Evolutionary conservation across 1,140 invertebrate species (phyloP), one percentile per base, ranked within the genome.

Genomic region (Hycleus cichorii): DNA sequence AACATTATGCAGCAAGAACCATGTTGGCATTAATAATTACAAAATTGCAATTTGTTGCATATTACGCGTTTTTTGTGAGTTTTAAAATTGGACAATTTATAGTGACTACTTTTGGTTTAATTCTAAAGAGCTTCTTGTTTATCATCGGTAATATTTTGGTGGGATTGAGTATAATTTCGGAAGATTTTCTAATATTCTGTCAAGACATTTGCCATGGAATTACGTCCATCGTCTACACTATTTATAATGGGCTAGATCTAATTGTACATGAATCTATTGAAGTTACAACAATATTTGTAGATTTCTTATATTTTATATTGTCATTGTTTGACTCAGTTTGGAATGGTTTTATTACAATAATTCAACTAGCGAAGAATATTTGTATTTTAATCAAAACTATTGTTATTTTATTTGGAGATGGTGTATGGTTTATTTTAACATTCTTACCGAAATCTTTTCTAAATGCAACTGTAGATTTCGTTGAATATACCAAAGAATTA

Each of bases 341-440:
- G 2, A 38, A 48, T 38, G 49, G 12, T 42, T 25, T 62, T 27
- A 8, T 4, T 8, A 47, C 4, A 40, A 25, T 64, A 9, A n/a
- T 32, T 11, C 38, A 3, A 9, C 18, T 12, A 32, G 40, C 61
- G 1, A 53, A 38, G 40, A 39, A 53, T 2, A 12, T 47, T n/a
- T 40, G 49, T 39, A 10, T 59, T 4, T 54, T 66, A 6, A 27
- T 57, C 12, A 63, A 64, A 46, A 54, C 56, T 10, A 10, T 60
- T 5, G 39, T 60, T 18, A 48, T 64, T 27, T 32, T 66, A 4
- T 66, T 64, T 56, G 65, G 65, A 4, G 48, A 60, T 18, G 63
- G 65, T 52, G 56, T 65, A 4, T 67, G 60, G 63, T 67, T 65
- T 50, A 42, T 58, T 45, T 45, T 67, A 12, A 59, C 59, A 18